Conservation (phyloP, 2,888 invertebrate species). For the Linhomoeus sp. region DNA sequence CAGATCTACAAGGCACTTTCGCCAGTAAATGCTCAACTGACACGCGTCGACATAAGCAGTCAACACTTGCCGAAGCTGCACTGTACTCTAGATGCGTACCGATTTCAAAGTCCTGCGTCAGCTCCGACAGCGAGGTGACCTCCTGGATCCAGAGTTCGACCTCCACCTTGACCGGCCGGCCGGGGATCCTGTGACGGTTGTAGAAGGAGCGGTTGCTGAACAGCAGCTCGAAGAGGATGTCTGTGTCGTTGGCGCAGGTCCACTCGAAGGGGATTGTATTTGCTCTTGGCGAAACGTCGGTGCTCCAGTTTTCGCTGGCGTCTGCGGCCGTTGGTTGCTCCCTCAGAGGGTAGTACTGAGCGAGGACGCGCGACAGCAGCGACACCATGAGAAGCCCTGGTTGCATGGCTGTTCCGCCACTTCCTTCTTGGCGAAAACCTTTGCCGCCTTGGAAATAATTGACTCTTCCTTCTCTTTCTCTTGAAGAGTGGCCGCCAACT, state of each 20-base stretch:
- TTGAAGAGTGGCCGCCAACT: no score
- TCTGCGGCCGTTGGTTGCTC: no score
- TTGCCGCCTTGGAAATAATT: no score
- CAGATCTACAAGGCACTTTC: conserved; percentile 15
- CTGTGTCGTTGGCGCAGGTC: not conserved
- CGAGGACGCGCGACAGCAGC: not conserved
- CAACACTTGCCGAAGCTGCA: not conserved
- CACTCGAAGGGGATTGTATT: no score
- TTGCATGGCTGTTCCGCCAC: no score
- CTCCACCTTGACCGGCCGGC: conserved; percentile 16
- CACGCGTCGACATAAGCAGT: not conserved
- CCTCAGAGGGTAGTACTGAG: not conserved
- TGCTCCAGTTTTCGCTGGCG: no score
- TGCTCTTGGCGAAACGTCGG: no score
- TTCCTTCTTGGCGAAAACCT: no score
- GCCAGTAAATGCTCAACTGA: not conserved
- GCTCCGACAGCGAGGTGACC: conserved; percentile 23
- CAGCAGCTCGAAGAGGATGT: not conserved
- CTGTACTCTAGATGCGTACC: no score
- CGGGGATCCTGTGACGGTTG: conserved; percentile 20
- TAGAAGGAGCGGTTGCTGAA: conserved; percentile 8
- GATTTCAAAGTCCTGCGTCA: conserved; percentile 27
- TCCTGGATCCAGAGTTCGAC: conserved; percentile 26
- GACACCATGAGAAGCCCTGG: not conserved
- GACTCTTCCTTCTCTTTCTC: no score